Conservation (phyloP, 2,888 invertebrate genomes). For the Macaria notata region DNA sequence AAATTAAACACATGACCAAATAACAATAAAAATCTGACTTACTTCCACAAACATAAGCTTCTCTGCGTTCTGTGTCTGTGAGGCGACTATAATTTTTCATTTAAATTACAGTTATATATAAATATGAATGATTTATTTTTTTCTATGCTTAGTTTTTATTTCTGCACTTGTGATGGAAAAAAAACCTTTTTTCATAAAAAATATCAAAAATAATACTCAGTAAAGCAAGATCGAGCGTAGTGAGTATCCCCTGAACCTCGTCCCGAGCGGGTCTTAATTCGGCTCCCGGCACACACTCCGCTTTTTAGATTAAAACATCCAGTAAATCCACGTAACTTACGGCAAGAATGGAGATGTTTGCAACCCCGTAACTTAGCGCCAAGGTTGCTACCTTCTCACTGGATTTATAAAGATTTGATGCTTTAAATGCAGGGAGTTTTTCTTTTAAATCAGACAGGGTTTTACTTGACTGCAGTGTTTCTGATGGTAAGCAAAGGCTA, state of each 20-base stretch:
- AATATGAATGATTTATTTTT: no score
- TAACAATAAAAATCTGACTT: no score
- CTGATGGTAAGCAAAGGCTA: no score
- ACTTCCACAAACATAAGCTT: no score
- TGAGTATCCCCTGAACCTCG: slow-evolving; percentile 4
- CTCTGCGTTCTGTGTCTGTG: no score
- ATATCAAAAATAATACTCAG: no score
- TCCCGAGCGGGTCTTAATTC: slow-evolving; percentile 44
- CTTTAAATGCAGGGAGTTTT: slow-evolving; percentile 3
- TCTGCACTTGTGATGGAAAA: no score
- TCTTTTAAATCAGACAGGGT: background rate
- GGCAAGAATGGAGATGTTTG: slow-evolving; percentile 24
- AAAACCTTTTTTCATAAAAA: background rate
- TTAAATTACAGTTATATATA: no score
- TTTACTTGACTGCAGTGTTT: no score
- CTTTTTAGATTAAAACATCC: slow-evolving; percentile 61
- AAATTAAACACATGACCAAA: no score
- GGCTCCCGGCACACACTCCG: slow-evolving; percentile 43
- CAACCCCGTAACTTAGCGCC: slow-evolving; percentile 36
- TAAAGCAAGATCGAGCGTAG: background rate
- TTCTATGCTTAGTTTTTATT: no score
- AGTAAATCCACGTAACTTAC: slow-evolving; percentile 59
- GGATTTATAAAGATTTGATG: slow-evolving; percentile 11
- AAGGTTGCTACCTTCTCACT: slow-evolving; percentile 35
- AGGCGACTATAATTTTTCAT: no score